Percentiles rank a stretch among this genome's conserved stretches.
These are phyloP conservation scores for Mesoligia furuncula DNA, from an alignment of 2,888 invertebrate species.

Conservation along the genomic window DNA sequence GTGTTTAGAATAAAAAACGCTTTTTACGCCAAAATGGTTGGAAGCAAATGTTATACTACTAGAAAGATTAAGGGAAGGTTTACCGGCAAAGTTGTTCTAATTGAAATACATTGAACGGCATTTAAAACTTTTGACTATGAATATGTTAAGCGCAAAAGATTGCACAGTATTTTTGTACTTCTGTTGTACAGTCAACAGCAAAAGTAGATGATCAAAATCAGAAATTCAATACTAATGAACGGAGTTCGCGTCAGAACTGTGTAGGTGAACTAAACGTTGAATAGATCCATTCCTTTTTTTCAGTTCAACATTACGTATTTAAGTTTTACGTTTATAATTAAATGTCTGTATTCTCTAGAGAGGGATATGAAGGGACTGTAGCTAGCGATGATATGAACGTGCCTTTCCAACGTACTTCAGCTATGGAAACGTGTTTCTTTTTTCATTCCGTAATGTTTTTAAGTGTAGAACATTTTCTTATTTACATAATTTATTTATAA, in stretches of 20 bases:
- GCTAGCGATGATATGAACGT: neutral
- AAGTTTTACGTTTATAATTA: conserved; percentile 43
- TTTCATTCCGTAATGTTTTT: neutral
- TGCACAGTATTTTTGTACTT: too few species aligned
- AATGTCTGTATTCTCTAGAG: conserved; percentile 12
- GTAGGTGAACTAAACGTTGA: conserved; percentile 13
- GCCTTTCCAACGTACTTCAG: too few species aligned
- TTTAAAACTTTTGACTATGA: neutral
- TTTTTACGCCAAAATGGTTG: neutral
- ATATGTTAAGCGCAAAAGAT: too few species aligned
- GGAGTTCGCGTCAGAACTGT: too few species aligned
- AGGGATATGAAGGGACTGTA: neutral
- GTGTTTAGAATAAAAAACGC: conserved; percentile 4
- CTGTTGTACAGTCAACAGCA: too few species aligned
- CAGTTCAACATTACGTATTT: conserved; percentile 22
- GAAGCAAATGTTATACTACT: neutral
- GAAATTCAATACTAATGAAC: too few species aligned
- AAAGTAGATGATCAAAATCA: too few species aligned
- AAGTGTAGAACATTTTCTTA: neutral
- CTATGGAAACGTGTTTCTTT: neutral
- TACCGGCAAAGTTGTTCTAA: neutral
- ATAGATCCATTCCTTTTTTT: conserved; percentile 28
- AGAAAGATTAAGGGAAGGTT: neutral
- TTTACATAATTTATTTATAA: too few species aligned
- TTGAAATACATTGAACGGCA: neutral